These are phyloP conservation scores for Sesia bembeciformis DNA, from an alignment of 2,888 invertebrate species.

Conservation along the genomic window DNA sequence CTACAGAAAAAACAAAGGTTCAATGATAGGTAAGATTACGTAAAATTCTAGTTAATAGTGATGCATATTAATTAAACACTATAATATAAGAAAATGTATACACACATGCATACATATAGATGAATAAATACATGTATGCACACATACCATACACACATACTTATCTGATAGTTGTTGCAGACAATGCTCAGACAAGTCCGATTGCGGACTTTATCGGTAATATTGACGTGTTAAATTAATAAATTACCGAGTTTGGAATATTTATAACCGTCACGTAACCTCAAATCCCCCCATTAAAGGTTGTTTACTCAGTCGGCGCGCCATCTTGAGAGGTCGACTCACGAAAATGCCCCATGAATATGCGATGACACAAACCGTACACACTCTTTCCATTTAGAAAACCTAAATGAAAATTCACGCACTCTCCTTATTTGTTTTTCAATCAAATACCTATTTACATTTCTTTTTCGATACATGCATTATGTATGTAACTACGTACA, in stretches of 20 bases:
- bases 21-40: too few relatives aligned
- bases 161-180: too few relatives aligned
- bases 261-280: conserved; percentile 58
- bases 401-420: conserved; percentile 66
- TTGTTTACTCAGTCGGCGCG: conserved; percentile 67
- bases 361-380: conserved; percentile 73
- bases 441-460: conserved; percentile 24
- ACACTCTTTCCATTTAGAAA: conserved; percentile 70
- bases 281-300: conserved; percentile 67
- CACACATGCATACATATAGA: too few relatives aligned
- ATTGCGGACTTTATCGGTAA: neutral
- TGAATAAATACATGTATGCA: too few relatives aligned
- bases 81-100: too few relatives aligned
- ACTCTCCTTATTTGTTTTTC: conserved; percentile 55
- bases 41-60: too few relatives aligned
- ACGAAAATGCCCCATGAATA: conserved; percentile 73
- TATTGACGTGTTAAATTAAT: conserved; percentile 1
- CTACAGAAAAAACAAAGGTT: too few relatives aligned
- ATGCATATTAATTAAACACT: too few relatives aligned
- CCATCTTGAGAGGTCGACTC: conserved; percentile 70
- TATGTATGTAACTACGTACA: too few relatives aligned
- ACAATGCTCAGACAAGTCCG: neutral
- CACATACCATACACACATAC: too few relatives aligned
- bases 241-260: conserved; percentile 5
- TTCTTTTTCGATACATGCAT: too few relatives aligned